Conservation (phyloP, 2,888 invertebrate species). For the Mimumesa dahlbomi region DNA sequence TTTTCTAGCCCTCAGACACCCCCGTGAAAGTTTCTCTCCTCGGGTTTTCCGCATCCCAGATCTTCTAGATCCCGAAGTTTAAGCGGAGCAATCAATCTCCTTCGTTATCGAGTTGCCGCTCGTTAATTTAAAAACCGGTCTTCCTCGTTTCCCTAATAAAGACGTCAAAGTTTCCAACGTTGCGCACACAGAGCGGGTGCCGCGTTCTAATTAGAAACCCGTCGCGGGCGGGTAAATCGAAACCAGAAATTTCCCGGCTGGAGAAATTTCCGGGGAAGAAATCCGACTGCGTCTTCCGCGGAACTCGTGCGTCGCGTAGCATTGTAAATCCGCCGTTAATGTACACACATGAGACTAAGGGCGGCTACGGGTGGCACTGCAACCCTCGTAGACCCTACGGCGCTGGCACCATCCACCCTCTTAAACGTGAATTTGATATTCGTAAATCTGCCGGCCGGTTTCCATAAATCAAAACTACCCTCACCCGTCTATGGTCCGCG, state of each 20-base stretch:
- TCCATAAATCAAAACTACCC: constrained; percentile 79
- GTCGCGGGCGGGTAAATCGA: too few species aligned
- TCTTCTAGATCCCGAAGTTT: too few species aligned
- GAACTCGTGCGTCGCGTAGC: constrained; percentile 57
- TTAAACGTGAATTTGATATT: constrained; percentile 79
- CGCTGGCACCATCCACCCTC: constrained; percentile 53
- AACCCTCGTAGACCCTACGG: constrained; percentile 20
- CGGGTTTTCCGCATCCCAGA: too few species aligned
- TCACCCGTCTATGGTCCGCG: constrained; percentile 45
- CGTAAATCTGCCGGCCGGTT: constrained; percentile 78
- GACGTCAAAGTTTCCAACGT: neutral
- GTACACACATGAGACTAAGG: constrained; percentile 63
- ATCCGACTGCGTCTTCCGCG: constrained; percentile 40
- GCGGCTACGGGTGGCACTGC: constrained; percentile 39
- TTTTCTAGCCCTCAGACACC: too few species aligned
- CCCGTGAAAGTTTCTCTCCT: too few species aligned
- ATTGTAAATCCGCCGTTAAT: constrained; percentile 66
- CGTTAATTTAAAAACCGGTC: too few species aligned
- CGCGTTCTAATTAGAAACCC: neutral
- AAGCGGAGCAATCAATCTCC: too few species aligned
- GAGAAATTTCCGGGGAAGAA: constrained; percentile 40
- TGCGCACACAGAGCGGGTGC: neutral
- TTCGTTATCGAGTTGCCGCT: too few species aligned
- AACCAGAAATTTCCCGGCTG: too few species aligned
- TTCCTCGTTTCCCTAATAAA: constrained; percentile 4